These are phyloP conservation scores for Tetragnatha montana DNA, from an alignment of 2,888 invertebrate species.

Conservation along the genomic window DNA sequence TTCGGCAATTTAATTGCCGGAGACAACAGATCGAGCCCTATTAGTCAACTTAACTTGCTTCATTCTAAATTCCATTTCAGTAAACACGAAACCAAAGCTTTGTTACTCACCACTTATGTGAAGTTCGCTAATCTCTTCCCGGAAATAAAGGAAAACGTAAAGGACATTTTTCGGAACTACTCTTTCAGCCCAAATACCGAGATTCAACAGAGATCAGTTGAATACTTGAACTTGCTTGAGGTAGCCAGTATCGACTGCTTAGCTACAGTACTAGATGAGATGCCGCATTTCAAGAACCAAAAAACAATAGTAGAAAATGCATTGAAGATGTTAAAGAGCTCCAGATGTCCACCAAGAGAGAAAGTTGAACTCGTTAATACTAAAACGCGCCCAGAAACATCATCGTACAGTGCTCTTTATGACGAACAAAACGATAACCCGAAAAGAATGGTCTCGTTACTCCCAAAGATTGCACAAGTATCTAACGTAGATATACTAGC, in stretches of 20 bases:
- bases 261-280: slow-evolving; percentile 36
- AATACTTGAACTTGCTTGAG: slow-evolving; percentile 46
- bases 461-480: neutral
- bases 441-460: slow-evolving; percentile 4
- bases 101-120: slow-evolving; percentile 51
- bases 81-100: slow-evolving; percentile 23
- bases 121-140: slow-evolving; percentile 52
- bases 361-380: neutral
- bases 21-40: slow-evolving; percentile 6
- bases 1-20: slow-evolving; percentile 51
- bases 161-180: neutral
- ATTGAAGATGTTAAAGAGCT: slow-evolving; percentile 18
- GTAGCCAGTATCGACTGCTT: neutral
- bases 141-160: slow-evolving; percentile 16
- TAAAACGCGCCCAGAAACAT: neutral
- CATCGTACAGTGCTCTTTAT: neutral
- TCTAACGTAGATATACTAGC: slow-evolving; percentile 4
- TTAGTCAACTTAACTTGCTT: slow-evolving; percentile 4
- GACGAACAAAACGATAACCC: neutral
- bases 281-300: slow-evolving; percentile 19
- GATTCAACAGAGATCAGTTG: slow-evolving; percentile 57
- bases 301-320: neutral
- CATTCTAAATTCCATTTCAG: slow-evolving; percentile 11
- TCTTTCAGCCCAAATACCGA: slow-evolving; percentile 9
- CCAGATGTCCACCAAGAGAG: neutral